These are phyloP conservation scores for Syrrhaptes paradoxus DNA, from an alignment of 2,113 vertebrate genomes.

Conservation along the genomic window DNA sequence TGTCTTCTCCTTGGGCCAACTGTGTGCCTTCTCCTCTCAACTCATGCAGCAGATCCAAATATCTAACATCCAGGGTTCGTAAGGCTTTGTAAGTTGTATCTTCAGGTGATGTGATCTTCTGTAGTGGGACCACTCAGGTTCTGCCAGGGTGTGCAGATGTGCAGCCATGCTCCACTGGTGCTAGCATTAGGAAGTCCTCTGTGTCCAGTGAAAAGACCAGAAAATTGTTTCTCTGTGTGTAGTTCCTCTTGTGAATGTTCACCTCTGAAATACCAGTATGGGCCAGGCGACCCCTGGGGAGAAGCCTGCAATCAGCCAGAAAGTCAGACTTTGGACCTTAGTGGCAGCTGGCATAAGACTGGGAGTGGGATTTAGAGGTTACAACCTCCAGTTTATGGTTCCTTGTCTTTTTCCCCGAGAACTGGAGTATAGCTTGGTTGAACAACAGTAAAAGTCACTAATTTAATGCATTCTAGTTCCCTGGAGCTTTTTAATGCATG, in stretches of 20 bases:
- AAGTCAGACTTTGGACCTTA: neutral
- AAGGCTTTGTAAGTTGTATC: neutral
- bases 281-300: neutral
- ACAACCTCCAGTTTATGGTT: neutral
- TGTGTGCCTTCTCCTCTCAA: neutral
- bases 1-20: fast-evolving
- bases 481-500: neutral
- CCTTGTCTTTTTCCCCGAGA: neutral
- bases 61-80: fast-evolving
- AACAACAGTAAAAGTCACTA: neutral
- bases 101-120: neutral
- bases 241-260: neutral
- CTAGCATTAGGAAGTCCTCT: neutral
- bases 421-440: neutral
- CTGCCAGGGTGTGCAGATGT: neutral
- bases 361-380: neutral
- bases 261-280: neutral
- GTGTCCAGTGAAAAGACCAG: neutral
- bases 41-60: neutral
- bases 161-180: neutral
- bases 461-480: neutral
- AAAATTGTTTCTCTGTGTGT: neutral
- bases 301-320: neutral
- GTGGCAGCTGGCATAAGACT: neutral
- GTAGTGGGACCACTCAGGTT: neutral